phyloP scores from a whole-genome alignment of 92 coral and sea anemone genomes.

The Epizoanthus scotinus region DNA sequence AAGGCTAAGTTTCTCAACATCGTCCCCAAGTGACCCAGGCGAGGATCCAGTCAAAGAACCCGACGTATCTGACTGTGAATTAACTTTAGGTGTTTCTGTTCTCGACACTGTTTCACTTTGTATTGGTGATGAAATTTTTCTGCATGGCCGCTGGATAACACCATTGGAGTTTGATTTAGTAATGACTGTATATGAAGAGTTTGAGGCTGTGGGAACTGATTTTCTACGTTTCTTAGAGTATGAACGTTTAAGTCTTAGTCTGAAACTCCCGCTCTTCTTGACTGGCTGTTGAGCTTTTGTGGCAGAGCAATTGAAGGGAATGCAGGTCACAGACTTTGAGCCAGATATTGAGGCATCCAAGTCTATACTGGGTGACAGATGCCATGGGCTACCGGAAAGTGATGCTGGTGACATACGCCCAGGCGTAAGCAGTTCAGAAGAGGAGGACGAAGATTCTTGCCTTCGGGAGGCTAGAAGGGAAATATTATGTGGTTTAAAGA shows the following conservation, averaged over 20 bases:
- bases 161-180: slow-evolving; percentile 62
- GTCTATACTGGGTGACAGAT: slow-evolving; percentile 65
- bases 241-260: slow-evolving; percentile 73
- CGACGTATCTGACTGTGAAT: slow-evolving; percentile 78
- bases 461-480: slow-evolving; percentile 71
- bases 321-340: slow-evolving; percentile 65
- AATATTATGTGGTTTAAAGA: slow-evolving; percentile 44
- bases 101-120: slow-evolving; percentile 50
- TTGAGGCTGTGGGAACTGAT: slow-evolving; percentile 74
- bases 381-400: slow-evolving; percentile 91
- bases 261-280: slow-evolving; percentile 81
- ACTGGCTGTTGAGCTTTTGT: slow-evolving; percentile 79
- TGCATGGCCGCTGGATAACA: slow-evolving; percentile 59
- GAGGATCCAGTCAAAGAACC: slow-evolving; percentile 85
- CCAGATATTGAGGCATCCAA: slow-evolving; percentile 55
- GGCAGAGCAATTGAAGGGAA: slow-evolving; percentile 89
- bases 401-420: slow-evolving; percentile 68
- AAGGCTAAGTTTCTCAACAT: slow-evolving; percentile 80
- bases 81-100: slow-evolving; percentile 59
- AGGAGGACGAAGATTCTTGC: slow-evolving; percentile 70
- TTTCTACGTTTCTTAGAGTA: slow-evolving; percentile 92
- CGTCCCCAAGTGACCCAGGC: slow-evolving; percentile 84
- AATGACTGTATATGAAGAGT: slow-evolving; percentile 52
- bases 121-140: slow-evolving; percentile 83
- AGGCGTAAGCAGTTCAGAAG: slow-evolving; percentile 74